These are phyloP conservation scores for Petrolisthes manimaculis DNA, from an alignment of 2,888 invertebrate genomes.

Conservation along the genomic window DNA sequence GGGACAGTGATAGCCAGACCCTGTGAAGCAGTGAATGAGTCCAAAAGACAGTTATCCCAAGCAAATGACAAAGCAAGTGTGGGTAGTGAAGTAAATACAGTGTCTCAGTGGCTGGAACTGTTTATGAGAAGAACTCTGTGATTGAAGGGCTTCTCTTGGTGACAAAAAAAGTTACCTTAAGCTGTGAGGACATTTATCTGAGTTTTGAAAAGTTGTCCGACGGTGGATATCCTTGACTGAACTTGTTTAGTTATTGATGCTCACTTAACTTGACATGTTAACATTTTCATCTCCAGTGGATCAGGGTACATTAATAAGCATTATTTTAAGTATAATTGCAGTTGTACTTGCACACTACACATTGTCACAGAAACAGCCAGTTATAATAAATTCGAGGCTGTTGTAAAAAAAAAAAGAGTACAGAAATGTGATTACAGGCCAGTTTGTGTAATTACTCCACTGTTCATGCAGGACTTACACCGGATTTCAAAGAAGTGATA, in stretches of 20 bases:
- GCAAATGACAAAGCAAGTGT: constrained; percentile 27
- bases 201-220: neutral
- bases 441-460: constrained; percentile 51
- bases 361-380: constrained; percentile 48
- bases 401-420: constrained; percentile 36
- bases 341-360: constrained; percentile 46
- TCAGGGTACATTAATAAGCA: constrained; percentile 60
- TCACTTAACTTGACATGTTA: constrained; percentile 29
- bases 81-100: constrained; percentile 8
- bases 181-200: constrained; percentile 29
- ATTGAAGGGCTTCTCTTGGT: constrained; percentile 43
- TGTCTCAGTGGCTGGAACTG: neutral
- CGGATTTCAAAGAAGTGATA: constrained; percentile 15
- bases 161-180: constrained; percentile 11
- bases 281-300: constrained; percentile 55
- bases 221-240: neutral
- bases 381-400: constrained; percentile 53
- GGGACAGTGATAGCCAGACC: constrained; percentile 23
- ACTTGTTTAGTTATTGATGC: constrained; percentile 10
- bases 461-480: constrained; percentile 43
- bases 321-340: constrained; percentile 56
- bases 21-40: constrained; percentile 20
- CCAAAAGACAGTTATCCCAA: constrained; percentile 43
- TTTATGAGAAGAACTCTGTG: constrained; percentile 26
- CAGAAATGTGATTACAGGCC: constrained; percentile 61